These are phyloP conservation scores for Podiceps cristatus DNA, from an alignment of 2,113 vertebrate species.

Conservation along the genomic window DNA sequence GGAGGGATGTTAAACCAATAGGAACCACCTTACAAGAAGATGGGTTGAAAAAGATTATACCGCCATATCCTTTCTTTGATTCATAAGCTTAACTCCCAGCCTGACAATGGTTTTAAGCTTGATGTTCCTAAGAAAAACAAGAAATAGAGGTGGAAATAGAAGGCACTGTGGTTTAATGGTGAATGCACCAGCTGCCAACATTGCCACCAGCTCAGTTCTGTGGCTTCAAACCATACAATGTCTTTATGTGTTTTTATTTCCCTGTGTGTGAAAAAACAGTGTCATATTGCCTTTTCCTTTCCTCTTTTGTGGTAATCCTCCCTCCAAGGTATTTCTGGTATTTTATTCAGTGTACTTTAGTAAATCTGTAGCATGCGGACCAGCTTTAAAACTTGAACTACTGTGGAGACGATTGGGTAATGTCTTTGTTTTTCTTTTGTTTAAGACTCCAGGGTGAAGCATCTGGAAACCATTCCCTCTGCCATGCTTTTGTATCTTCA, in stretches of 20 bases:
- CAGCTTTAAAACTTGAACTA: not conserved
- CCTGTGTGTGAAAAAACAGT: not conserved
- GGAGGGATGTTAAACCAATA: slow-evolving; percentile 31
- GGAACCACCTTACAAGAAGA: not conserved
- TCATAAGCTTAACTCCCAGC: not conserved
- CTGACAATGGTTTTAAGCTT: not conserved
- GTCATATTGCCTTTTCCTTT: not conserved
- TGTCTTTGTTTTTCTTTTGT: slow-evolving; percentile 36
- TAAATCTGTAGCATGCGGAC: not conserved
- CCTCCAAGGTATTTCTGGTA: not conserved
- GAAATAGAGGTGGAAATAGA: not conserved
- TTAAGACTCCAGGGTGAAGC: not conserved
- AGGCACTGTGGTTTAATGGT: not conserved
- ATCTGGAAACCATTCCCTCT: slow-evolving; percentile 1
- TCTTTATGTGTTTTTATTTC: not conserved
- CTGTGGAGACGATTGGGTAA: not conserved
- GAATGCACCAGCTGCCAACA: not conserved
- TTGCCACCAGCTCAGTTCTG: not conserved
- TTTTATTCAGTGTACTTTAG: not conserved
- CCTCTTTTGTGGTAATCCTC: not conserved
- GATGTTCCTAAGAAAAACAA: not conserved
- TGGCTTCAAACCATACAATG: not conserved
- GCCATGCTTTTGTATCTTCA: not conserved
- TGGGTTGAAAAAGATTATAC: not conserved
- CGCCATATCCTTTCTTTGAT: not conserved